Evolutionary conservation across 1,140 invertebrate species (phyloP), one percentile per base, ranked within the genome.

Genomic region (Cephus cinctus): DNA sequence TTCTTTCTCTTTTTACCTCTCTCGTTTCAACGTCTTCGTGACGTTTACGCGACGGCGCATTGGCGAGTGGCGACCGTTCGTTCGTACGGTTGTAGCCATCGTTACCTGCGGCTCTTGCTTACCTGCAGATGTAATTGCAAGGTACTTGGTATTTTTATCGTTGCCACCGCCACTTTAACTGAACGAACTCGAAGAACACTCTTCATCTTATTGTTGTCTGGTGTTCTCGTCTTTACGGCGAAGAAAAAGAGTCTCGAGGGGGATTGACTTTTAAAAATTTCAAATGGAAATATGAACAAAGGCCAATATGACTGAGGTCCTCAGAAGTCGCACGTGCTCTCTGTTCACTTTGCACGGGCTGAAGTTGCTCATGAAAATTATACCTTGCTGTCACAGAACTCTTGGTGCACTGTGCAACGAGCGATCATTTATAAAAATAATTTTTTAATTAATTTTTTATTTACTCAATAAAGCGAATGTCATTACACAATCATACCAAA

Each of bases 101-200:
- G n/a, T n/a, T n/a, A n/a, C n/a, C n/a, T n/a, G n/a, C n/a, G n/a
- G n/a, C n/a, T n/a, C n/a, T n/a, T n/a, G n/a, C n/a, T n/a, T n/a
- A 61, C 48, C 59, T 55, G 57, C 52, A 57, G 62, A 61, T 70
- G 60, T 70, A 73, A 73, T 73, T 73, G 65, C 63, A 63, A 64
- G 65, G 65, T 68, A 65, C 61, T 67, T 64, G 65, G 62, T 48
- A 71, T 65, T 73, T 73, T 73, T 71, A 71, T 67, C 63, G 61
- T 65, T 67, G 57, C 58, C 62, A 63, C 59, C 47, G 67, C 59
- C 64, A 66, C 70, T 69, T 73, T 65, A 59, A 65, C 43, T 52
- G 53, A 54, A 60, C 40, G n/a, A 31, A 11, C 30, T n/a, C 8
- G 34, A 39, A 55, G 56, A 62, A 58, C 54, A 50, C 61, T 61